A percentile compares a stretch with the other conserved stretches of the same genome.
phyloP scores from a whole-genome alignment of 1,140 invertebrate genomes.

The Caenorhabditis latens region DNA sequence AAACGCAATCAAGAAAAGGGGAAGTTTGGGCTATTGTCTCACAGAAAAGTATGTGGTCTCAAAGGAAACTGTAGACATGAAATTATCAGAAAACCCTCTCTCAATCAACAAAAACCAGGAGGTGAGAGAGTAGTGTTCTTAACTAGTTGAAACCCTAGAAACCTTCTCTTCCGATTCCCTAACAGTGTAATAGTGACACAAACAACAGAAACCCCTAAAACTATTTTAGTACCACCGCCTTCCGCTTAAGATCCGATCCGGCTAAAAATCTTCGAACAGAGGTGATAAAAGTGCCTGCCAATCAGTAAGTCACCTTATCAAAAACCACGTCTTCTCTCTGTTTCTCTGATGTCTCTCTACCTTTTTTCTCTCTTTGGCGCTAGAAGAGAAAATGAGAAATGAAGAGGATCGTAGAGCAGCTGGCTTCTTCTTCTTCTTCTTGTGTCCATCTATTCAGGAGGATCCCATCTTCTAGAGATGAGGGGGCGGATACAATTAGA shows the following conservation, averaged over 20 bases:
- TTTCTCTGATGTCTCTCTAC: background rate
- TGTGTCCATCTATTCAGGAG: background rate
- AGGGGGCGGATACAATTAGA: background rate
- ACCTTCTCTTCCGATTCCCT: too few species aligned
- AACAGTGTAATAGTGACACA: background rate
- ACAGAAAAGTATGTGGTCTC: too few species aligned
- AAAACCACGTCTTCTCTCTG: constrained; percentile 20
- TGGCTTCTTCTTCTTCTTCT: background rate
- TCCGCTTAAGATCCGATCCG: background rate
- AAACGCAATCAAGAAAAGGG: too few species aligned
- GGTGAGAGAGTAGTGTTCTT: too few species aligned
- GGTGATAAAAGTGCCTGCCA: constrained; percentile 9
- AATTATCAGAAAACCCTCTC: too few species aligned
- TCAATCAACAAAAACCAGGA: too few species aligned
- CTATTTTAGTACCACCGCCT: background rate
- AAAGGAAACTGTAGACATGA: too few species aligned
- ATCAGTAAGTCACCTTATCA: background rate
- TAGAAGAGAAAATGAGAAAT: background rate
- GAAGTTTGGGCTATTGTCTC: too few species aligned
- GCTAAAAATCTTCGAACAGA: background rate
- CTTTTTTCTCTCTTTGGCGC: background rate
- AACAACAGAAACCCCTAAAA: background rate
- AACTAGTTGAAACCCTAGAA: too few species aligned
- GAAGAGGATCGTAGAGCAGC: background rate
- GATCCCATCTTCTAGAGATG: background rate